Evolutionary conservation across 2,888 invertebrate species (phyloP).

Genomic region (Apamea monoglypha): DNA sequence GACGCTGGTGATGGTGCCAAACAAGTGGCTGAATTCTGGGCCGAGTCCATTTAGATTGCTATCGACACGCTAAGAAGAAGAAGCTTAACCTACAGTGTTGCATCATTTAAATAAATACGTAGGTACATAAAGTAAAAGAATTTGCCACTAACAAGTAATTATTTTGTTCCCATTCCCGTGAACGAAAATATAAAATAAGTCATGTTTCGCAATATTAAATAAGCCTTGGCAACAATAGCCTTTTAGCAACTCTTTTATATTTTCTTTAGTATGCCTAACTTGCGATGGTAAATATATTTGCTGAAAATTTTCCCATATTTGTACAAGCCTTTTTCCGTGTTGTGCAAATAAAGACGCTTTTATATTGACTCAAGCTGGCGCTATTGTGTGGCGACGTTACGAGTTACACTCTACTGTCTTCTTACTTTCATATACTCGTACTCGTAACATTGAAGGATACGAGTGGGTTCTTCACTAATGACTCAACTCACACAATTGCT

Average conservation of each 20-base stretch:
- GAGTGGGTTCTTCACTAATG: constrained; percentile 49
- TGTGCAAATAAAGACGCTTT: constrained; percentile 78
- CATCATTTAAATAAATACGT: not conserved
- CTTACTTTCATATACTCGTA: constrained; percentile 52
- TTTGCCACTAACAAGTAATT: not conserved
- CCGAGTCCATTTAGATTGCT: no score
- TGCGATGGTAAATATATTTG: constrained; percentile 73
- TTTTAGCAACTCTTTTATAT: constrained; percentile 44
- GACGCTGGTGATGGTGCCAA: no score
- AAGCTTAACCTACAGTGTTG: no score
- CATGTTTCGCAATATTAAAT: constrained; percentile 15
- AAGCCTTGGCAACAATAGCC: constrained; percentile 41
- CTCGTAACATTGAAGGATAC: constrained; percentile 45
- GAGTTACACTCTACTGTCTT: constrained; percentile 64
- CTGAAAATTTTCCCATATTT: constrained; percentile 76
- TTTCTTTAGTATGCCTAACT: constrained; percentile 59
- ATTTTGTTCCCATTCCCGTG: constrained; percentile 5
- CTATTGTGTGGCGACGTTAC: constrained; percentile 77
- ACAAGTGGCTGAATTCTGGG: no score
- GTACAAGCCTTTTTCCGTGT: constrained; percentile 75
- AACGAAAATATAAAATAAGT: constrained; percentile 13
- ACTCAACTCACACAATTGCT: constrained; percentile 45
- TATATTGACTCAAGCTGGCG: constrained; percentile 78
- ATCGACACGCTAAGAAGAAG: no score
- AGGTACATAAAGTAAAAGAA: not conserved